Evolutionary conservation across 2,888 invertebrate genomes (phyloP).

Genomic region (Tholera decimalis): DNA sequence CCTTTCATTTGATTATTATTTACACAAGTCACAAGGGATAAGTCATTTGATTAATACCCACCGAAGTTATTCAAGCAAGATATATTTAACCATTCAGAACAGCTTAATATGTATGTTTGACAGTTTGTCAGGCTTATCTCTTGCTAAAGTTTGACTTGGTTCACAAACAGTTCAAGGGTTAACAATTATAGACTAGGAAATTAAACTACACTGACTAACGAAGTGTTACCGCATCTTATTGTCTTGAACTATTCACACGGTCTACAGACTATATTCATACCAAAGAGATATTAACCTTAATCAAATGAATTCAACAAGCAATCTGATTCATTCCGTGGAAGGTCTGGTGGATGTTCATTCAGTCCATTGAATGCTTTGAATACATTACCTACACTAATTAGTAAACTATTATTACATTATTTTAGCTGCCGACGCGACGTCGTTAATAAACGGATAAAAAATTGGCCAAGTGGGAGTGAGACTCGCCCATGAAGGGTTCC

Average conservation of each 20-base stretch:
- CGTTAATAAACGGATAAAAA: no score
- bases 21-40: no score
- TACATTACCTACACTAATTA: no score
- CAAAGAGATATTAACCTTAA: not conserved
- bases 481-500: no score
- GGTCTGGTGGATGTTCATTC: not conserved
- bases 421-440: no score
- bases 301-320: not conserved
- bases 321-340: not conserved
- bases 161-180: not conserved
- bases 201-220: not conserved
- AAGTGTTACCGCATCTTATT: slow-evolving; percentile 15
- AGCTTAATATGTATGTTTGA: not conserved
- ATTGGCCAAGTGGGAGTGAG: no score
- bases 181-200: not conserved
- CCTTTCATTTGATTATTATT: no score
- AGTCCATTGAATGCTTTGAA: not conserved
- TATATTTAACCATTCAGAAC: no score
- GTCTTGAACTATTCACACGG: slow-evolving; percentile 6
- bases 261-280: not conserved
- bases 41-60: no score
- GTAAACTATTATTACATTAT: no score
- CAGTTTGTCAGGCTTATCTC: not conserved
- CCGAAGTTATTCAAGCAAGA: no score
- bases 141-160: not conserved